A percentile compares a stretch with the other conserved stretches of the same genome.
phyloP scores from a whole-genome alignment of 2,113 vertebrate genomes.

The Oreochromis spilurus region DNA sequence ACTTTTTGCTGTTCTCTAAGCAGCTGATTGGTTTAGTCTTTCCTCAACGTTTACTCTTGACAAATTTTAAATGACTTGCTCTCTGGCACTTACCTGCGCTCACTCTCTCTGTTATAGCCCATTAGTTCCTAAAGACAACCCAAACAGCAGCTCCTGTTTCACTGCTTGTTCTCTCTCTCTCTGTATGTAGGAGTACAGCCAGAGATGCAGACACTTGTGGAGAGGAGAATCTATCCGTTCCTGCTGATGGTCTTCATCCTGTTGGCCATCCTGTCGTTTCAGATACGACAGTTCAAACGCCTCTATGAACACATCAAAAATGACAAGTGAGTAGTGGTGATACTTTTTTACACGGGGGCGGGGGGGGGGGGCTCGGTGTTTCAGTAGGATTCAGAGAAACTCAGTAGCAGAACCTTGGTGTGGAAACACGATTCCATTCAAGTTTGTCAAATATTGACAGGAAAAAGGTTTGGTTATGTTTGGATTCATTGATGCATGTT shows the following conservation, averaged over 20 bases:
- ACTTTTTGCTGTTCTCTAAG: not conserved
- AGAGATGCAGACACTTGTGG: conserved; percentile 64
- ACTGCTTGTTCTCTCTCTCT: not conserved
- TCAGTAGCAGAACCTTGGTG: not conserved
- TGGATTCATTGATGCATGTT: not conserved
- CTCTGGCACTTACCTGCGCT: not conserved
- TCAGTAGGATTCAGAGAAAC: not conserved
- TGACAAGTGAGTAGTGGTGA: conserved; percentile 83
- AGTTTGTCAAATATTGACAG: not conserved
- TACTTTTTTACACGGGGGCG: not conserved
- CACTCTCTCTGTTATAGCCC: not conserved
- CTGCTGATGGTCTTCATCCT: conserved; percentile 90
- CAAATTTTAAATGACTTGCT: not conserved
- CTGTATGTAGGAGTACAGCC: conserved; percentile 36
- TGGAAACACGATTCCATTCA: not conserved
- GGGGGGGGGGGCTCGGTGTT: not conserved
- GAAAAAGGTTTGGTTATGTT: not conserved
- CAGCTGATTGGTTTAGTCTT: not conserved
- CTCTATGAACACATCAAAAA: conserved; percentile 99
- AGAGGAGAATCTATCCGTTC: conserved; percentile 94
- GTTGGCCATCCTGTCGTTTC: conserved; percentile 91
- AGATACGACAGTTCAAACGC: conserved; percentile 96
- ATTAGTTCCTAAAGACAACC: not conserved
- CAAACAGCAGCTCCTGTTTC: not conserved
- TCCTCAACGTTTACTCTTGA: not conserved